Percentiles rank a stretch among this genome's conserved stretches.
phyloP scores from a whole-genome alignment of 2,888 invertebrate genomes.

The Aproaerema taeniolella region DNA sequence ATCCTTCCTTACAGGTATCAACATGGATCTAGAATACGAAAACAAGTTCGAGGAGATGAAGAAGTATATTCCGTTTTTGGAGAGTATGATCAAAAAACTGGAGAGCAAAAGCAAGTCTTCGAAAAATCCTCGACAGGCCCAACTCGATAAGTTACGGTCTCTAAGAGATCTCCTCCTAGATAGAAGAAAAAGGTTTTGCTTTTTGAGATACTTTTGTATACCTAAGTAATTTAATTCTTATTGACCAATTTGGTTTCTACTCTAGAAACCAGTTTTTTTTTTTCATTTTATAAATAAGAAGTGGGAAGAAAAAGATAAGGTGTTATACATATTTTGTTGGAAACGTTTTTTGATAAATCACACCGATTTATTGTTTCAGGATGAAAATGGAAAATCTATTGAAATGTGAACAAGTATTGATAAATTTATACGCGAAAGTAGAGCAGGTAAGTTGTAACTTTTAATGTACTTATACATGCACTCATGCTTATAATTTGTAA shows the following conservation, averaged over 20 bases:
- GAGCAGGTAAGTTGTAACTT: conserved; percentile 78
- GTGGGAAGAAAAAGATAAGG: conserved; percentile 6
- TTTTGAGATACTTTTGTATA: too few species aligned
- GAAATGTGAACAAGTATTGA: conserved; percentile 82
- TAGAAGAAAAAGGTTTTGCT: conserved; percentile 75
- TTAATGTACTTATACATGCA: too few species aligned
- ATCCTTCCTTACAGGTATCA: too few species aligned
- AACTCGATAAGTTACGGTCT: conserved; percentile 80
- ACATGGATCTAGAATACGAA: conserved; percentile 73
- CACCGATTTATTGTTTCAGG: too few species aligned
- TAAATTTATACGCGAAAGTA: conserved; percentile 81
- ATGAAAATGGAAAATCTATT: conserved; percentile 82
- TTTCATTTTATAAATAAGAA: too few species aligned
- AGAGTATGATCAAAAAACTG: conserved; percentile 81
- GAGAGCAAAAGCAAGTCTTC: conserved; percentile 66
- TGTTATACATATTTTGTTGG: too few species aligned
- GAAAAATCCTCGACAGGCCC: conserved; percentile 73
- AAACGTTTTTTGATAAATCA: too few species aligned
- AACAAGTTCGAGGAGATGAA: conserved; percentile 81
- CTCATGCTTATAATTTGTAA: too few species aligned
- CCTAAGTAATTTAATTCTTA: conserved; percentile 34
- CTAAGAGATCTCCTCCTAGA: conserved; percentile 79
- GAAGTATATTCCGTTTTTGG: conserved; percentile 84
- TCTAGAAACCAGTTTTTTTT: too few species aligned
- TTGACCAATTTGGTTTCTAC: conserved; percentile 1